phyloP scores from a whole-genome alignment of 2,797 vertebrate genomes.

The Lophius americanus region DNA sequence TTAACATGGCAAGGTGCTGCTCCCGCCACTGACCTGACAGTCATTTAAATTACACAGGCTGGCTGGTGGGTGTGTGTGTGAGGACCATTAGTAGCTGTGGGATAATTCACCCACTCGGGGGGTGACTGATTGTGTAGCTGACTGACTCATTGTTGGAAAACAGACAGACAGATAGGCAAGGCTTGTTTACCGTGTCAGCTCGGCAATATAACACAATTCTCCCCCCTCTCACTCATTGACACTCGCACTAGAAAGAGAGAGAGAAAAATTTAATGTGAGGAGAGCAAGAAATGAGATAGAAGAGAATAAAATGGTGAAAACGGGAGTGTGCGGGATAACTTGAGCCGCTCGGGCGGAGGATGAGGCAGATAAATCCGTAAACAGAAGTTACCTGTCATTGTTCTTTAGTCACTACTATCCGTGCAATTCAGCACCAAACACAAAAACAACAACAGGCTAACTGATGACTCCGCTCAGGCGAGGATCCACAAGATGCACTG shows the following conservation, averaged over 20 bases:
- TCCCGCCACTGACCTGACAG: conserved; percentile 97
- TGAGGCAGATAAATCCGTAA: conserved; percentile 29
- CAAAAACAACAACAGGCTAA: background rate
- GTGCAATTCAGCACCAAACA: background rate
- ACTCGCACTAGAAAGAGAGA: conserved; percentile 13
- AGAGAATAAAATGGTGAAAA: conserved; percentile 32
- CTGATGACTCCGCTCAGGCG: background rate
- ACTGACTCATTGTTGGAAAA: conserved; percentile 77
- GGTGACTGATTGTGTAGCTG: conserved; percentile 74
- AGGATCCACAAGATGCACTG: background rate
- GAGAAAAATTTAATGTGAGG: conserved; percentile 38
- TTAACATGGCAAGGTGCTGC: conserved; percentile 97
- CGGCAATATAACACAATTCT: conserved; percentile 66
- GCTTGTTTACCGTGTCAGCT: conserved; percentile 76
- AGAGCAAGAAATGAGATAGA: conserved; percentile 41
- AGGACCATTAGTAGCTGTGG: conserved; percentile 82
- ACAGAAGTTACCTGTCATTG: conserved; percentile 33
- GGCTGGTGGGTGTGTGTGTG: conserved; percentile 63
- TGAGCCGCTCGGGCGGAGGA: conserved; percentile 11
- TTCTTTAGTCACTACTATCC: conserved; percentile 21
- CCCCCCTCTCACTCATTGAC: conserved; percentile 37
- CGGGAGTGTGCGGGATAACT: conserved; percentile 17
- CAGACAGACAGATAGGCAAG: conserved; percentile 72
- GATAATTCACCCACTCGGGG: conserved; percentile 83
- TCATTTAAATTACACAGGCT: conserved; percentile 94